phyloP scores from a whole-genome alignment of 2,113 vertebrate genomes.

The Neoarius graeffei region DNA sequence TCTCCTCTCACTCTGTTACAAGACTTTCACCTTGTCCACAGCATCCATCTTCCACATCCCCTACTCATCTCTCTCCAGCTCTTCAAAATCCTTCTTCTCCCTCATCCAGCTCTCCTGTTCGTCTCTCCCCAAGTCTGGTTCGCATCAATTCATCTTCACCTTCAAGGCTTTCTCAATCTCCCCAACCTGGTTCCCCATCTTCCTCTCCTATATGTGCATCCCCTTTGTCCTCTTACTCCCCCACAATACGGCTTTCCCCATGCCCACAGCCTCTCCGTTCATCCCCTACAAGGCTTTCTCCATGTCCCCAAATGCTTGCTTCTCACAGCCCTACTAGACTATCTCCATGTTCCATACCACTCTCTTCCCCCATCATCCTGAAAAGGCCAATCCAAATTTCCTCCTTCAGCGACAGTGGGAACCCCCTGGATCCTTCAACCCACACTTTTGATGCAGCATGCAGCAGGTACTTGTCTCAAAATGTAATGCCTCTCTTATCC shows the following conservation, averaged over 20 bases:
- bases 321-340: conserved; percentile 44
- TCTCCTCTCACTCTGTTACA: conserved; percentile 24
- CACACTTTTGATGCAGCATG: conserved; percentile 45
- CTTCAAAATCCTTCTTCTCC: conserved; percentile 22
- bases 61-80: conserved; percentile 35
- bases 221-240: conserved; percentile 4
- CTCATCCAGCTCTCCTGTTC: conserved; percentile 1
- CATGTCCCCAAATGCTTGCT: conserved; percentile 48
- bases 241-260: conserved; percentile 17
- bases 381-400: conserved; percentile 71
- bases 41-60: conserved; percentile 29
- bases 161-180: conserved; percentile 16
- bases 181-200: conserved; percentile 25
- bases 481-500: background rate
- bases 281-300: conserved; percentile 28
- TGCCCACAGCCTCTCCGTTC: background rate
- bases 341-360: conserved; percentile 58
- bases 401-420: conserved; percentile 64
- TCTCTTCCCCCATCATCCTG: conserved; percentile 70
- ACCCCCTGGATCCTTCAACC: conserved; percentile 46
- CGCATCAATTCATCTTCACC: conserved; percentile 2
- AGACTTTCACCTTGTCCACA: conserved; percentile 32
- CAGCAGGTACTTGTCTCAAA: conserved; percentile 52
- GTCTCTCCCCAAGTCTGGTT: conserved; percentile 5
- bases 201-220: conserved; percentile 33